A percentile compares a stretch with the other conserved stretches of the same genome.
These are phyloP conservation scores for Bergia sp. DNA, from an alignment of 92 coral and sea anemone genomes.

Conservation along the genomic window DNA sequence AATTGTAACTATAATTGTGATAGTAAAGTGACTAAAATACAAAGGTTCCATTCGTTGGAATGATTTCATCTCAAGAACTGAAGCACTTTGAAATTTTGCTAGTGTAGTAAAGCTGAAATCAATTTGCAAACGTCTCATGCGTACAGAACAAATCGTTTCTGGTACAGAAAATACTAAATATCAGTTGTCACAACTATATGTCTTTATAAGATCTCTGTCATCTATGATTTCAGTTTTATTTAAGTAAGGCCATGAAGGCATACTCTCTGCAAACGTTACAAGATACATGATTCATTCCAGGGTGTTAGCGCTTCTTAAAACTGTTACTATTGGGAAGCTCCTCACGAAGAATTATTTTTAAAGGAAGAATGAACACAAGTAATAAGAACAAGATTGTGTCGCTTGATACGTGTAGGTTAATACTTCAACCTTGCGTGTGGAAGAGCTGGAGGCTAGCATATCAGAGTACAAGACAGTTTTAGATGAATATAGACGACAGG, in stretches of 20 bases:
- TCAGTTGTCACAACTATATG: too few species aligned
- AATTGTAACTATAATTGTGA: too few species aligned
- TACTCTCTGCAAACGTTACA: too few species aligned
- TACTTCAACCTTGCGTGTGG: conserved; percentile 27
- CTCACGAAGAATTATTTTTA: background rate
- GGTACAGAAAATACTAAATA: too few species aligned
- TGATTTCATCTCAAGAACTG: background rate
- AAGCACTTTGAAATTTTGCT: too few species aligned
- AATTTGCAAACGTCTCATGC: background rate
- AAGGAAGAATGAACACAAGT: background rate
- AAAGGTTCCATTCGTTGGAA: background rate
- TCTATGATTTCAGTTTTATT: background rate
- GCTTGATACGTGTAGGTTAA: conserved; percentile 11
- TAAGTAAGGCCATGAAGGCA: too few species aligned
- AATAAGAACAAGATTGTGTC: background rate
- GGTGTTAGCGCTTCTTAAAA: background rate
- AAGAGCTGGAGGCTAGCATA: conserved; percentile 60
- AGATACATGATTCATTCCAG: background rate
- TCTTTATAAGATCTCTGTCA: background rate
- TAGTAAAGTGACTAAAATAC: background rate
- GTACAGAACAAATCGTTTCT: background rate
- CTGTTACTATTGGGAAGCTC: background rate
- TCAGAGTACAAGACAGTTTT: conserved; percentile 61
- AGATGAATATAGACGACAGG: conserved; percentile 68
- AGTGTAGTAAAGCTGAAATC: background rate